phyloP scores from a whole-genome alignment of 2,113 vertebrate genomes.

The Otolemur garnettii region DNA sequence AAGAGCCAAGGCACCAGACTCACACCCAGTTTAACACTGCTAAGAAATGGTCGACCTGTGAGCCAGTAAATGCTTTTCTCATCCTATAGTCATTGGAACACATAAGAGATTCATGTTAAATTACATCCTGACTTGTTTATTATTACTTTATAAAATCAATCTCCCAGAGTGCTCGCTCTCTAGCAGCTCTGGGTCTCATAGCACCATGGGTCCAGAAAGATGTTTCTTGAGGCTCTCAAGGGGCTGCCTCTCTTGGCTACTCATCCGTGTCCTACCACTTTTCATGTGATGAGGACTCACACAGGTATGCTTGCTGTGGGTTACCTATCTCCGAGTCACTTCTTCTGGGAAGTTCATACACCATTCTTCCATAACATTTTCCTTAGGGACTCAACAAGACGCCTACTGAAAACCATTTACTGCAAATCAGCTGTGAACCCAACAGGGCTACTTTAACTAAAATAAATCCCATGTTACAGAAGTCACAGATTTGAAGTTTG shows the following conservation, averaged over 20 bases:
- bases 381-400: neutral
- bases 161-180: neutral
- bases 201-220: neutral
- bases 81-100: neutral
- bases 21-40: neutral
- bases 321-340: neutral
- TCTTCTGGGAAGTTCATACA: neutral
- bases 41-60: fast-evolving
- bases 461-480: neutral
- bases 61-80: neutral
- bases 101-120: neutral
- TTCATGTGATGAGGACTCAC: neutral
- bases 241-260: neutral
- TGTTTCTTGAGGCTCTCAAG: neutral
- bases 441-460: neutral
- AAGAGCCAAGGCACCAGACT: too few species aligned
- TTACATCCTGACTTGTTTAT: neutral
- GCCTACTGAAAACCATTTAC: neutral
- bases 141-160: neutral
- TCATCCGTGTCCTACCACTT: neutral
- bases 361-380: neutral
- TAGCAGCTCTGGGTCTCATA: neutral
- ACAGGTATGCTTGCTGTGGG: fast-evolving
- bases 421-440: neutral
- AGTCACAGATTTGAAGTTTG: neutral